Conservation (phyloP, 2,113 vertebrate species). For the Chunga burmeisteri region DNA sequence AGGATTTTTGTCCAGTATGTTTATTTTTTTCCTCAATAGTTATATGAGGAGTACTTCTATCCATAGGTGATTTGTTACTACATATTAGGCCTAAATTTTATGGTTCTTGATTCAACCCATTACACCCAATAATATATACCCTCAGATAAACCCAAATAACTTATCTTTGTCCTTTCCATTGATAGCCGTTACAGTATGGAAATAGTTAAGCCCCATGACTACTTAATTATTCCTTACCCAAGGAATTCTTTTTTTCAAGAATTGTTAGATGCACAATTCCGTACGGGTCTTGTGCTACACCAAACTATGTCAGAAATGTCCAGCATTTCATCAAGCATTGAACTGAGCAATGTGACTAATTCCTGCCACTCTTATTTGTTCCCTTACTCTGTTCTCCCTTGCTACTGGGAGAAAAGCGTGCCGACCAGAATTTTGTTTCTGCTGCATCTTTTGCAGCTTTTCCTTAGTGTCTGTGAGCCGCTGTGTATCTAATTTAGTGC, state of each 20-base stretch:
- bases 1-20: not conserved
- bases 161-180: not conserved
- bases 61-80: not conserved
- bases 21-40: not conserved
- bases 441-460: not conserved
- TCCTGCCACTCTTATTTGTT: not conserved
- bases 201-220: not conserved
- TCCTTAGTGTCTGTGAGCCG: accelerated
- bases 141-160: not conserved
- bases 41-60: not conserved
- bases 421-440: not conserved
- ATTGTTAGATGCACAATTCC: not conserved
- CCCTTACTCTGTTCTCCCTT: not conserved
- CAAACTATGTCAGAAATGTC: not conserved
- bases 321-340: not conserved
- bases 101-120: not conserved
- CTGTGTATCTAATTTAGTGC: not conserved
- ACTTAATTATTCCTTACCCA: not conserved
- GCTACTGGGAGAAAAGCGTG: not conserved
- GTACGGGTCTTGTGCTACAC: not conserved
- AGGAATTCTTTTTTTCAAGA: not conserved
- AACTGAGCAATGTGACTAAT: not conserved
- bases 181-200: not conserved
- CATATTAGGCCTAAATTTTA: not conserved
- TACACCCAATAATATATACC: not conserved